Base-by-base conservation (phyloP, 1,140 invertebrate species). In the Meloidogyne floridensis region DNA sequence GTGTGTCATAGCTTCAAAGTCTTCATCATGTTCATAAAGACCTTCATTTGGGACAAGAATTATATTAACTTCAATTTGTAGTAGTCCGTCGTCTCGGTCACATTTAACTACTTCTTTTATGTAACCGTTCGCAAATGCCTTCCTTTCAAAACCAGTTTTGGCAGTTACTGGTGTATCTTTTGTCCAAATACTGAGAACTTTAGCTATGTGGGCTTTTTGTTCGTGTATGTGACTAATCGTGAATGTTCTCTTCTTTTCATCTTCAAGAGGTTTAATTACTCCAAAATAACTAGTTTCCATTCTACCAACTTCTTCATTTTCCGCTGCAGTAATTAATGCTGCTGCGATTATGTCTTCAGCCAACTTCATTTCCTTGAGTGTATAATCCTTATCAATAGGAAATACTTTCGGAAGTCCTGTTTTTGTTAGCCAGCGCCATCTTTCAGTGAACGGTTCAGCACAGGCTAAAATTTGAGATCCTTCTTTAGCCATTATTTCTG, bases 271-370 rank as follows among this genome's bases (percentile, higher is more conserved):
- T 8, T 43, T 15, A 2, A 75, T 32, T 9, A 2, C 32, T 8
- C 73, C 73, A 7, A n/a, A 2, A 43, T 53, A 75, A n/a, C 56
- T 51, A 1, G 73, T 75, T 15, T 53, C 20, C 0, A 75, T 8
- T 42, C 18, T 75, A 2, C 18, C 5, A n/a, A 42, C 56, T 43
- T 75, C 73, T 43, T 75, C 73, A 75, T 32, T 7, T 56, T 75
- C 73, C 6, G 73, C 18, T 7, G 73, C 73, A 7, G 18, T 56
- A 6, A 75, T 18, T 18, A 75, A 9, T 15, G 73, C 73, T 32
- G 18, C 73, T 8, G 73, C 73, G 3, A 75, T 20, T 8, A 75
- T 75, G 2, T 56, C 11, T 43, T 75, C 73, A 15, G 73, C 73
- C 15, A 75, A 8, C 42, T 20, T 6, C n/a, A 32, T n/a, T 43